Evolutionary conservation across 1,140 invertebrate genomes (phyloP).

Genomic region (Tetragonula clypearis): DNA sequence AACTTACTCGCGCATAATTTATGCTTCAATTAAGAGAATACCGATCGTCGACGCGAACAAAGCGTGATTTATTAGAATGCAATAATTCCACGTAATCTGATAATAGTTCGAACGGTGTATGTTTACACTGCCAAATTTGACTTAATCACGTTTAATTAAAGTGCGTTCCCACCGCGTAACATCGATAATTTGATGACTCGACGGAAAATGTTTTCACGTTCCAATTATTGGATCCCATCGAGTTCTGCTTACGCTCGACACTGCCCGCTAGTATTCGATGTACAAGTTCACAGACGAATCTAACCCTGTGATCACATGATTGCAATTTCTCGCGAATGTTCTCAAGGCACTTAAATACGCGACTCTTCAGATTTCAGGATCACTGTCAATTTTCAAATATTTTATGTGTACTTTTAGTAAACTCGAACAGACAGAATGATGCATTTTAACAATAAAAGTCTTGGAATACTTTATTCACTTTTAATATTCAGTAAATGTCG

Average conservation of each 20-base stretch:
- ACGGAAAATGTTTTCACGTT: constrained; percentile 55
- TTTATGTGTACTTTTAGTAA: too few relatives aligned
- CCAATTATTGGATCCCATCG: constrained; percentile 55
- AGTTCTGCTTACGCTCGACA: constrained; percentile 24
- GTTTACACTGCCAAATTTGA: constrained; percentile 37
- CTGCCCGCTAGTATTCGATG: constrained; percentile 1
- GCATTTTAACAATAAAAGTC: too few relatives aligned
- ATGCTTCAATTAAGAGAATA: too few relatives aligned
- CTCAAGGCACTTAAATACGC: constrained; percentile 13
- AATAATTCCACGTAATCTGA: constrained; percentile 4
- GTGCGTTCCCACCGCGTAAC: neutral
- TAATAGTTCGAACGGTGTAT: neutral
- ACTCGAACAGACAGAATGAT: too few relatives aligned
- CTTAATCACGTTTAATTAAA: constrained; percentile 51
- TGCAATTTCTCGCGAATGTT: neutral
- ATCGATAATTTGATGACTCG: constrained; percentile 49
- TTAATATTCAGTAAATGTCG: too few relatives aligned
- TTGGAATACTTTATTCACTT: too few relatives aligned
- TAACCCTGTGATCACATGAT: neutral
- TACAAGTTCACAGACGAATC: constrained; percentile 26
- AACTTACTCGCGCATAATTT: neutral
- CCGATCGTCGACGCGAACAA: neutral
- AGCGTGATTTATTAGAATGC: neutral
- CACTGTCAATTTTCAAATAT: too few relatives aligned
- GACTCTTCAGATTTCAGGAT: neutral